Evolutionary conservation across 1,140 invertebrate species (phyloP), one percentile per base, ranked within the genome.

Genomic region (Drosophila trapezifrons): DNA sequence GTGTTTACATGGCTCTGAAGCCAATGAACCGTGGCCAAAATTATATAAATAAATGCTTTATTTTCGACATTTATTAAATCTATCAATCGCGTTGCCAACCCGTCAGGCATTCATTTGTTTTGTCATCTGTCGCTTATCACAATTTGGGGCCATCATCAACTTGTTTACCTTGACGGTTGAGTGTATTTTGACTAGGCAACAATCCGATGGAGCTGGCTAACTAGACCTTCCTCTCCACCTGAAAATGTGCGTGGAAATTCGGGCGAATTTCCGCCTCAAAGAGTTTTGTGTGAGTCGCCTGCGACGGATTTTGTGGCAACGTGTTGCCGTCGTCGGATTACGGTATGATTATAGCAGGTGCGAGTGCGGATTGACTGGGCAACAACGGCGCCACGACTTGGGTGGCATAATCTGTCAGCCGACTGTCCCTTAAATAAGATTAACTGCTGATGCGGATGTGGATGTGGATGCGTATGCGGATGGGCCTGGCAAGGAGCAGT

Each of bases 341-440:
- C 69, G 54, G 66, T n/a, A 49, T 58, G 69, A 71, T 72, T 72
- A 76, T 74, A 76, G 77, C 75, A 78, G 75, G 75, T 78, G 75
- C 37, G 74, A 58, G 75, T 78, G 75, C 37, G 75, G 49, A 66
- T 54, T 49, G 74, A n/a, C 46, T 56, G 57, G 57, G 54, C 40
- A 42, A 27, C 38, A 22, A 17, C 20, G 22, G n/a, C 12, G 51
- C 47, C 51, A 35, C 15, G 54, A 59, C 45, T 65, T 49, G 56
- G 51, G 69, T 71, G 65, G 69, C 37, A 72, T 72, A 72, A 72
- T 76, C 57, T 64, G 80, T 76, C 69, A 71, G 57, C 27, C 47
- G 60, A 67, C 59, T 84, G 71, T 59, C 57, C 71, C 49, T 77
- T 86, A 87, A 86, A 83, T 70, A 80, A 83, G 83, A 86, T 87